Percentiles rank a stretch among this genome's conserved stretches.
These are phyloP conservation scores for Cephalotes varians DNA, from an alignment of 2,888 invertebrate species.

Conservation along the genomic window DNA sequence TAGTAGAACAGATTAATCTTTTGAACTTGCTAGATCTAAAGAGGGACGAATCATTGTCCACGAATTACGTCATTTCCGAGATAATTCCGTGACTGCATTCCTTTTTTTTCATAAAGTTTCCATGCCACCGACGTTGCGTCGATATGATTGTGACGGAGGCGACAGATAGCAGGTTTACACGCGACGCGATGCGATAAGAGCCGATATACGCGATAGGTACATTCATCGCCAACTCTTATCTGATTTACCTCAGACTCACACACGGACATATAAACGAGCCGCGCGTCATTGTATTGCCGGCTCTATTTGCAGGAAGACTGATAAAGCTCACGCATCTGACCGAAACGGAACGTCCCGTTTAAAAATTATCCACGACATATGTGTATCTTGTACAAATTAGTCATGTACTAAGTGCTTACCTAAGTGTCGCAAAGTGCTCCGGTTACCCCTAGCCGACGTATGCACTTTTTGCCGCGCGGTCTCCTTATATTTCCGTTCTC, in stretches of 20 bases:
- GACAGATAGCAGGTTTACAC: not conserved
- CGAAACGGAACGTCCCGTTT: not conserved
- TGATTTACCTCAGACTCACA: not conserved
- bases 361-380: constrained; percentile 24
- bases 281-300: constrained; percentile 5
- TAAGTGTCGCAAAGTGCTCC: constrained; percentile 34
- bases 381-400: constrained; percentile 25
- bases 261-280: not conserved
- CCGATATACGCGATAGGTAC: not conserved
- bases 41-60: too few species aligned
- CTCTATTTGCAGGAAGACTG: not conserved
- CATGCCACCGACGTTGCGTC: not conserved
- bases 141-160: not conserved
- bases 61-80: not conserved
- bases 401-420: constrained; percentile 10
- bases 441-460: constrained; percentile 5
- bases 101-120: not conserved
- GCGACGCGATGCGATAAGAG: not conserved
- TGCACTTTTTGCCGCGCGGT: constrained; percentile 14
- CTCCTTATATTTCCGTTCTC: not conserved
- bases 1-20: too few species aligned
- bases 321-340: not conserved
- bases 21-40: too few species aligned
- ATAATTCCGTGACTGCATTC: not conserved
- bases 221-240: constrained; percentile 23